Conservation (phyloP, 2,797 vertebrate genomes). For the Typhlichthys subterraneus region DNA sequence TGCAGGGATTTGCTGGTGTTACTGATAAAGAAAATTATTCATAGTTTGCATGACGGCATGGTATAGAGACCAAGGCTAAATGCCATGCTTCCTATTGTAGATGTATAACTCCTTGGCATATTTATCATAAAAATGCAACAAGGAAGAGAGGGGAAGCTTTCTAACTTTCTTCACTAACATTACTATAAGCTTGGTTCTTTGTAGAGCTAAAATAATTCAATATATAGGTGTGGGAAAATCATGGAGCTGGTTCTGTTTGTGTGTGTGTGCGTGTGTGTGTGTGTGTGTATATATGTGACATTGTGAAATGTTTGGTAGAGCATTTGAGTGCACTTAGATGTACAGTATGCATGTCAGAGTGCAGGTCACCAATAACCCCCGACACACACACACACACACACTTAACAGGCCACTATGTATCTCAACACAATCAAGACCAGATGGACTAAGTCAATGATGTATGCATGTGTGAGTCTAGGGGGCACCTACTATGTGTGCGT, state of each 20-base stretch:
- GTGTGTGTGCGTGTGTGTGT: not conserved
- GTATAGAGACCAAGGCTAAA: no score
- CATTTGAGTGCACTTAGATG: not conserved
- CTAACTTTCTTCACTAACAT: conserved; percentile 18
- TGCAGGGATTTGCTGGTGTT: no score
- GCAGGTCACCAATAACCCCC: conserved; percentile 39
- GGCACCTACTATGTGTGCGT: not conserved
- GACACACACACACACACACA: conserved; percentile 9
- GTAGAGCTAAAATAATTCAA: conserved; percentile 39
- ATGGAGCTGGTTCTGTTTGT: conserved; percentile 23
- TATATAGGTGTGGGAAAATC: conserved; percentile 57
- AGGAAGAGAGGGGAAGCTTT: no score
- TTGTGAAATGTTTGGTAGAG: not conserved
- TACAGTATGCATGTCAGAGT: conserved; percentile 13
- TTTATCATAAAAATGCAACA: no score
- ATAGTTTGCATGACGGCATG: no score
- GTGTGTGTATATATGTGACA: not conserved
- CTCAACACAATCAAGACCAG: conserved; percentile 59
- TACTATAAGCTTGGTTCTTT: conserved; percentile 14
- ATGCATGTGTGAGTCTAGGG: conserved; percentile 6
- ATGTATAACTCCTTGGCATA: no score
- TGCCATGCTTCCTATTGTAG: no score
- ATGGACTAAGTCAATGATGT: conserved; percentile 55
- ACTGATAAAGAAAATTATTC: no score
- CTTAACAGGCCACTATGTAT: conserved; percentile 48